Evolutionary conservation across 2,888 invertebrate genomes (phyloP).

Genomic region (Celastrina argiolus): DNA sequence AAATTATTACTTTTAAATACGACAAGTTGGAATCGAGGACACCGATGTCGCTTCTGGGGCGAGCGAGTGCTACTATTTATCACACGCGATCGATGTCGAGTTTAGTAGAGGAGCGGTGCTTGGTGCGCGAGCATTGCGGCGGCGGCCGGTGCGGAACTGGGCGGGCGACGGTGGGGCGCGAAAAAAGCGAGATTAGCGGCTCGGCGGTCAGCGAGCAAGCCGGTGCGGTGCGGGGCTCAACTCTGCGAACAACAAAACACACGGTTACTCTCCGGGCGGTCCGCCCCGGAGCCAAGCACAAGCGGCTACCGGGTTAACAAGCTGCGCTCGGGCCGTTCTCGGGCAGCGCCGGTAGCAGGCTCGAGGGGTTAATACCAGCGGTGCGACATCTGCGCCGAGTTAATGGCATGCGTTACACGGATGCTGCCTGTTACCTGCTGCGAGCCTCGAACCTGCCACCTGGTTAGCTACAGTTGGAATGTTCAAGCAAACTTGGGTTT

Average conservation of each 20-base stretch:
- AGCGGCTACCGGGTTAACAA: constrained; percentile 77
- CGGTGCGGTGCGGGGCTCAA: constrained; percentile 76
- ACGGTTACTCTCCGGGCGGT: constrained; percentile 73
- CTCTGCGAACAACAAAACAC: constrained; percentile 79
- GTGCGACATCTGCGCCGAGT: neutral
- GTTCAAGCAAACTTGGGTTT: constrained; percentile 3
- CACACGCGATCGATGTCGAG: constrained; percentile 77
- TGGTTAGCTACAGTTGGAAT: constrained; percentile 34
- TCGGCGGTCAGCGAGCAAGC: constrained; percentile 77
- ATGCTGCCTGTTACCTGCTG: constrained; percentile 44
- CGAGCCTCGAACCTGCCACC: constrained; percentile 51
- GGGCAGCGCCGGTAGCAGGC: constrained; percentile 46
- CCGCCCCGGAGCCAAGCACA: constrained; percentile 73
- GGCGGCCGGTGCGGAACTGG: constrained; percentile 65
- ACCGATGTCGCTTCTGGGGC: constrained; percentile 77
- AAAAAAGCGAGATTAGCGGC: constrained; percentile 77
- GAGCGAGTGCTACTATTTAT: constrained; percentile 73
- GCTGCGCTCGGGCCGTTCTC: constrained; percentile 58
- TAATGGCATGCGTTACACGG: constrained; percentile 37
- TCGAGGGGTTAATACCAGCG: constrained; percentile 42
- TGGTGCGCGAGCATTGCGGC: constrained; percentile 74
- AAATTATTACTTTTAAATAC: constrained; percentile 69
- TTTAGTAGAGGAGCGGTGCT: constrained; percentile 74
- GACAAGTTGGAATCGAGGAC: constrained; percentile 69
- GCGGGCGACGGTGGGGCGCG: constrained; percentile 72